Evolutionary conservation across 2,113 vertebrate genomes (phyloP), one percentile per base, ranked within the genome.

Genomic region (Hydrolagus affinis): DNA sequence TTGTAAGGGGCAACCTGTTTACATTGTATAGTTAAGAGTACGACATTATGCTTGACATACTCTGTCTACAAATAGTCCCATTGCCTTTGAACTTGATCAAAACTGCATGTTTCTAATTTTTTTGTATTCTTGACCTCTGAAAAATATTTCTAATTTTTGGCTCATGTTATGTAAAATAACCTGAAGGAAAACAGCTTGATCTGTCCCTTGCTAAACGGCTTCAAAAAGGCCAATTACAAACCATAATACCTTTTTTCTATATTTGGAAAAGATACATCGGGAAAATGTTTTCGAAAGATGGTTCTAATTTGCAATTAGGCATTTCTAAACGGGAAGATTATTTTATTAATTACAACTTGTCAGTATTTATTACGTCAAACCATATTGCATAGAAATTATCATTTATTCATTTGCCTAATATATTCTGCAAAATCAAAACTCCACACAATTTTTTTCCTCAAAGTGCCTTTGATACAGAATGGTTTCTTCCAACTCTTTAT

Each of bases 261-360:
- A 66, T 64, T 66, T 83, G 62, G 78, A 83, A 83, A 83, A 68
- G 30, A 32, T 66, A 83, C 62, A 83, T 83, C 66, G 28, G 62
- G 25, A 83, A 44, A 83, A 83, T 83, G 23, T 66, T 83, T 83
- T 83, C 28, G 25, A 83, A 83, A 83, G 78, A 83, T 83, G 62
- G 78, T 83, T 83, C 78, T 64, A 32, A 83, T 83, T 83, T 83
- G 60, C 78, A 83, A 83, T 83, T 83, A 83, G 78, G 17, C 60
- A 66, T 66, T 83, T 80, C 66, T 62, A 83, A 32, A 83, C 66
- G 62, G 25, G 78, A 66, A 83, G 78, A 68, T 83, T 32, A 23
- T 83, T 83, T 25, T 83, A 68, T 66, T 68, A 83, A 83, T 83
- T 68, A 83, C 60, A 83, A 0, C 25, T 30, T 83, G 78, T 83